Percentiles rank a stretch among this genome's conserved stretches.
These are phyloP conservation scores for Druon quercuslanigerum DNA, from an alignment of 1,140 invertebrate genomes.

Conservation along the genomic window DNA sequence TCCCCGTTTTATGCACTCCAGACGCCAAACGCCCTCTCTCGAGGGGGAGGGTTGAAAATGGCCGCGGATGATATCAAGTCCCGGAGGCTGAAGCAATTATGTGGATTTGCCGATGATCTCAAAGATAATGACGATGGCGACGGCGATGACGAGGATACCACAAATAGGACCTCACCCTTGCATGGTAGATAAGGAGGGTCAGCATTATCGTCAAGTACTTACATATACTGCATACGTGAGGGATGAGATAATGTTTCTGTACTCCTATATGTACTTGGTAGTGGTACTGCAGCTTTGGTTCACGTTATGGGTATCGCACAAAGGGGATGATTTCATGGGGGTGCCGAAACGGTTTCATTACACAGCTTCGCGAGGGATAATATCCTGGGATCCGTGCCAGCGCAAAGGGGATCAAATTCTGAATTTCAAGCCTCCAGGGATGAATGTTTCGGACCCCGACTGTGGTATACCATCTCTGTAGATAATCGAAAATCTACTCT, in stretches of 20 bases:
- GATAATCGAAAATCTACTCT: conserved; percentile 1
- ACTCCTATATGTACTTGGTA: conserved; percentile 24
- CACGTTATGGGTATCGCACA: conserved; percentile 31
- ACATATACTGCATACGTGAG: background rate
- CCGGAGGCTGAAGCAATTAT: conserved; percentile 53
- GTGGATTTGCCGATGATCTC: conserved; percentile 54
- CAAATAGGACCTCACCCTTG: conserved; percentile 36
- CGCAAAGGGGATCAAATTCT: conserved; percentile 59
- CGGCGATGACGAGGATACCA: conserved; percentile 47
- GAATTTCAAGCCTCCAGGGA: conserved; percentile 57
- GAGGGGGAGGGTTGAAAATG: conserved; percentile 41
- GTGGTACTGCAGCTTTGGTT: conserved; percentile 31
- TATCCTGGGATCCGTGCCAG: conserved; percentile 51
- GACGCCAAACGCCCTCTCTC: conserved; percentile 40
- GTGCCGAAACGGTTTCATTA: conserved; percentile 60
- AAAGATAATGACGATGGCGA: conserved; percentile 56
- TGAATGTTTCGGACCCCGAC: conserved; percentile 40
- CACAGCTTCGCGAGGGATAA: conserved; percentile 58
- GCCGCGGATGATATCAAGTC: conserved; percentile 41
- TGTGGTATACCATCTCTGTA: conserved; percentile 14
- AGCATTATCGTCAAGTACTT: conserved; percentile 28
- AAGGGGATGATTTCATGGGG: conserved; percentile 55
- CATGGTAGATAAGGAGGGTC: conserved; percentile 29
- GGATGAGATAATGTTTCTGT: background rate
- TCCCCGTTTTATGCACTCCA: conserved; percentile 49